Percentiles rank a stretch among this genome's conserved stretches.
Conservation (phyloP, 2,797 vertebrate species). For the Eremophila alpestris region DNA sequence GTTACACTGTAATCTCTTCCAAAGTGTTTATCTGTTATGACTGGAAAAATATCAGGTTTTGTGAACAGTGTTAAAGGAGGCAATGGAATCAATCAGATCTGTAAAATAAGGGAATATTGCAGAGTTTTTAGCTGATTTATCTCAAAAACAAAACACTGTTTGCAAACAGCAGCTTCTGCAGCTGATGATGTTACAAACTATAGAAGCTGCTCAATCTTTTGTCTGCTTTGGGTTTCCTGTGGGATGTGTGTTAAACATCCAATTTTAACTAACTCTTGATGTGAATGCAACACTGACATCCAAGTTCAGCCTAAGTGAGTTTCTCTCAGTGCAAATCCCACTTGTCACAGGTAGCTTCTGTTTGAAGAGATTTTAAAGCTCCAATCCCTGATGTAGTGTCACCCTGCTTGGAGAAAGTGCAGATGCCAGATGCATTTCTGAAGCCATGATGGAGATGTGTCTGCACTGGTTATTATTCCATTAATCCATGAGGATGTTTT, state of each 20-base stretch:
- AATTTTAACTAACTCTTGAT: neutral
- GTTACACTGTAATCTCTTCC: neutral
- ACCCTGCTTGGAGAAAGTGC: neutral
- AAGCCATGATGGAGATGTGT: neutral
- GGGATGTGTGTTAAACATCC: neutral
- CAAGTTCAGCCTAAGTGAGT: neutral
- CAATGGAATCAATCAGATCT: neutral
- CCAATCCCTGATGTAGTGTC: neutral
- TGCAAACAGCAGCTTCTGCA: neutral
- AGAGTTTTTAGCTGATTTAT: neutral
- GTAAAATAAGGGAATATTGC: neutral
- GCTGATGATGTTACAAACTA: neutral
- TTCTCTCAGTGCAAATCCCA: neutral
- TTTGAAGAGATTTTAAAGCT: neutral
- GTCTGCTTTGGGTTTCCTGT: neutral
- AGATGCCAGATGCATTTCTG: neutral
- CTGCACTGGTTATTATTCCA: neutral
- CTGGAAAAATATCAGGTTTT: rapidly evolving
- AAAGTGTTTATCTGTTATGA: neutral
- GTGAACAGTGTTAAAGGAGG: neutral
- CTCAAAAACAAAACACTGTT: neutral
- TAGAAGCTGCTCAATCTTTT: neutral
- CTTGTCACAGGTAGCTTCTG: neutral
- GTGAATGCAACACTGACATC: neutral
- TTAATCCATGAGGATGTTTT: neutral